Evolutionary conservation across 2,113 vertebrate genomes (phyloP).

Genomic region (Ailuropoda melanoleuca): DNA sequence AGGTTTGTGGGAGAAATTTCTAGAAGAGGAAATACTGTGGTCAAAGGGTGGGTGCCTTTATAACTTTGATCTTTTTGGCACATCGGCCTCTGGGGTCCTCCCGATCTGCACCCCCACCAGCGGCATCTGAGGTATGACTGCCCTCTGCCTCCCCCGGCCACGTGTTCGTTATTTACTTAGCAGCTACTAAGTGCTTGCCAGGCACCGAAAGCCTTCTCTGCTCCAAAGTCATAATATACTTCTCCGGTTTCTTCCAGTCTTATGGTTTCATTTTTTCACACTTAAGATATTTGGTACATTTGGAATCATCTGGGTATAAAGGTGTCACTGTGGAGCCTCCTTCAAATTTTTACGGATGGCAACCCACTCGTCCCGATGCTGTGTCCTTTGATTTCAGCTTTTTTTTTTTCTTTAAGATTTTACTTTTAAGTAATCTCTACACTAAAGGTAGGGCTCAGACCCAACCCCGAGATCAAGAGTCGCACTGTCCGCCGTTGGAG

Average conservation of each 20-base stretch:
- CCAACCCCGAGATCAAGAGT: neutral
- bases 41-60: neutral
- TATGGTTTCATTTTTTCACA: neutral
- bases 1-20: neutral
- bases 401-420: neutral
- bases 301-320: neutral
- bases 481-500: neutral
- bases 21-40: neutral
- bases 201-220: neutral
- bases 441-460: neutral
- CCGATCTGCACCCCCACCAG: fast-evolving
- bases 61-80: neutral
- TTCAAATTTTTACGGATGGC: neutral
- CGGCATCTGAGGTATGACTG: neutral
- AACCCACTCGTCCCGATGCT: neutral
- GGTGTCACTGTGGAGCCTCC: neutral
- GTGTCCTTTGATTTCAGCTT: neutral
- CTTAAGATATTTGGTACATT: neutral
- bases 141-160: fast-evolving
- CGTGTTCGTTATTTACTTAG: neutral
- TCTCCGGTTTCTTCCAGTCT: neutral
- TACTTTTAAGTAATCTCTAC: neutral
- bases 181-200: neutral
- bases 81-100: neutral
- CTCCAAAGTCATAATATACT: neutral